Percentiles rank a stretch among this genome's conserved stretches.
Evolutionary conservation across 2,797 vertebrate genomes (phyloP).

Genomic region (Centroberyx gerrardi): DNA sequence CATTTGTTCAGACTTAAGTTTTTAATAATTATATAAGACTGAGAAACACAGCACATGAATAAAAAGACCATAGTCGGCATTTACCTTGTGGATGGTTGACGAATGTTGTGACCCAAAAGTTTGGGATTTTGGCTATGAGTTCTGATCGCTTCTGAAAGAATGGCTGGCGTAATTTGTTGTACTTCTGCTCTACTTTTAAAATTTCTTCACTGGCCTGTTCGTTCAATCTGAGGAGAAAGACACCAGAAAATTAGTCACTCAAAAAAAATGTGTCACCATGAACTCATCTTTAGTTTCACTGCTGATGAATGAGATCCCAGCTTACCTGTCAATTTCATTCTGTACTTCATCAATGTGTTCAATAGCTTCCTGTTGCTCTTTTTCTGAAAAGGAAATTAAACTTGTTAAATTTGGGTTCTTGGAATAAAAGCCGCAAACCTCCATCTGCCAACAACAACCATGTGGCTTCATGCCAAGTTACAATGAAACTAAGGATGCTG

Average conservation of each 20-base stretch:
- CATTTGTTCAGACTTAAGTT: too few species aligned
- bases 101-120: constrained; percentile 99
- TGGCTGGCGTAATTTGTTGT: constrained; percentile 98
- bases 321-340: constrained; percentile 99
- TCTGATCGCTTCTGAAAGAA: constrained; percentile 99
- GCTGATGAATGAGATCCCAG: neutral
- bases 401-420: neutral
- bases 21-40: too few species aligned
- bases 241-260: neutral
- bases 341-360: constrained; percentile 99
- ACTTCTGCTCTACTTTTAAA: constrained; percentile 99
- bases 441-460: neutral
- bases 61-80: neutral
- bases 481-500: neutral
- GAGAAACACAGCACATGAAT: neutral
- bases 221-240: constrained; percentile 89
- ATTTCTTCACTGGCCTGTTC: constrained; percentile 99
- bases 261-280: neutral
- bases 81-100: constrained; percentile 99
- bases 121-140: constrained; percentile 99
- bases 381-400: constrained; percentile 84
- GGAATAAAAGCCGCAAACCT: neutral
- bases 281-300: fast-evolving
- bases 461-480: neutral
- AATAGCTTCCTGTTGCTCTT: constrained; percentile 99